Evolutionary conservation across 2,797 vertebrate genomes (phyloP).

Genomic region (Halcyon leucocephala): DNA sequence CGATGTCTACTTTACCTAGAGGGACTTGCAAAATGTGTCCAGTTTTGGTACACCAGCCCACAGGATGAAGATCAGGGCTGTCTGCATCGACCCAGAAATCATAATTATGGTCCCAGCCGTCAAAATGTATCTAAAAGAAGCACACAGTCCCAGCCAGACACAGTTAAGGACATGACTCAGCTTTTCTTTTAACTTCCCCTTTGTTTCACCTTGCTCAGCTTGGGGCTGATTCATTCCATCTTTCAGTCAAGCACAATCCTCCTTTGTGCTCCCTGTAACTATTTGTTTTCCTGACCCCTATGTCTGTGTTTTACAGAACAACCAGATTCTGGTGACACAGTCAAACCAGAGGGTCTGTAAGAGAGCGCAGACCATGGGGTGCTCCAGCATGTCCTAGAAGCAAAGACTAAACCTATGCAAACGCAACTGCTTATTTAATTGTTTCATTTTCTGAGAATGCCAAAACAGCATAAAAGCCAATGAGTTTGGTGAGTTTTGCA

Average conservation of each 20-base stretch:
- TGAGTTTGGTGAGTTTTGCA: neutral
- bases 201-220: conserved; percentile 13
- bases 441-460: neutral
- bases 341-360: neutral
- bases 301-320: neutral
- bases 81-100: conserved; percentile 91
- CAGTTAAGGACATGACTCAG: conserved; percentile 14
- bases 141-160: neutral
- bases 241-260: neutral
- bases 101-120: conserved; percentile 87
- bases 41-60: conserved; percentile 91
- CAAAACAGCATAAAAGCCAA: neutral
- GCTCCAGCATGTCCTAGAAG: neutral
- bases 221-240: neutral
- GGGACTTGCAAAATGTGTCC: conserved; percentile 87
- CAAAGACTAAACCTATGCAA: neutral
- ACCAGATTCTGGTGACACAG: neutral
- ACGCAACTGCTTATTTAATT: neutral
- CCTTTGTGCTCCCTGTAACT: neutral
- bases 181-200: neutral
- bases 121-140: conserved; percentile 87
- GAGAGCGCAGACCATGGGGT: neutral
- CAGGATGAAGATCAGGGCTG: conserved; percentile 88
- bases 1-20: conserved; percentile 71
- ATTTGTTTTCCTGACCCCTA: neutral